Conservation (phyloP, 2,888 invertebrate species). For the Fragum whitleyi region DNA sequence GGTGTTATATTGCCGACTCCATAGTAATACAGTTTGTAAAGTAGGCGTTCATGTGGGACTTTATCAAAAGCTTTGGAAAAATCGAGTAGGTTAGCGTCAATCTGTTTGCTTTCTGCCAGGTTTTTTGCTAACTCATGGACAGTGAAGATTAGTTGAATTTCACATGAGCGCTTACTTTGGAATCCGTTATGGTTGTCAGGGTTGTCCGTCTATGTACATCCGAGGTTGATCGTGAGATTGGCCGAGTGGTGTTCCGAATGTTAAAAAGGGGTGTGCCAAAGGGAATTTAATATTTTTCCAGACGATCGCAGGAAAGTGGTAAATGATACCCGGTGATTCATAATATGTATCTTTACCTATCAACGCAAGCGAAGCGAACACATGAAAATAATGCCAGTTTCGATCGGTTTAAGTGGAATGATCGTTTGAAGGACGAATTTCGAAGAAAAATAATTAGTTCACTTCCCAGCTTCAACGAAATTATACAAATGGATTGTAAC, state of each 20-base stretch:
- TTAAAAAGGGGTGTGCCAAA: too few relatives aligned
- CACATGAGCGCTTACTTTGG: not conserved
- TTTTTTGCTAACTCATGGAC: not conserved
- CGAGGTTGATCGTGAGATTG: not conserved
- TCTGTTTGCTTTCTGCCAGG: not conserved
- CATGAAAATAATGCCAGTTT: too few relatives aligned
- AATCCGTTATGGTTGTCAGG: not conserved
- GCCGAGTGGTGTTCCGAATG: too few relatives aligned
- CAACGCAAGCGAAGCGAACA: not conserved
- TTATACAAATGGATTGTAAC: not conserved
- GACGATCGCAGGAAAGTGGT: too few relatives aligned
- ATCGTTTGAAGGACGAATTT: not conserved
- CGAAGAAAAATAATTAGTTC: not conserved
- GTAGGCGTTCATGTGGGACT: not conserved
- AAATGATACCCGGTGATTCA: too few relatives aligned
- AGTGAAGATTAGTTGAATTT: not conserved
- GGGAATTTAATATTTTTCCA: too few relatives aligned
- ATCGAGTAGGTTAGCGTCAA: not conserved
- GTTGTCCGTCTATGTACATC: constrained; percentile 32
- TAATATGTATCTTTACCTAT: not conserved
- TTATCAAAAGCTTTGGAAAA: not conserved
- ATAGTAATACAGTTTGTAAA: not conserved
- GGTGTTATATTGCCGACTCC: not conserved
- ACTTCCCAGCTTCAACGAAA: too few relatives aligned
- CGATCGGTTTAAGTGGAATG: not conserved